Percentiles rank a stretch among this genome's conserved stretches.
These are phyloP conservation scores for Sebastes alutus DNA, from an alignment of 2,797 vertebrate species.

Conservation along the genomic window DNA sequence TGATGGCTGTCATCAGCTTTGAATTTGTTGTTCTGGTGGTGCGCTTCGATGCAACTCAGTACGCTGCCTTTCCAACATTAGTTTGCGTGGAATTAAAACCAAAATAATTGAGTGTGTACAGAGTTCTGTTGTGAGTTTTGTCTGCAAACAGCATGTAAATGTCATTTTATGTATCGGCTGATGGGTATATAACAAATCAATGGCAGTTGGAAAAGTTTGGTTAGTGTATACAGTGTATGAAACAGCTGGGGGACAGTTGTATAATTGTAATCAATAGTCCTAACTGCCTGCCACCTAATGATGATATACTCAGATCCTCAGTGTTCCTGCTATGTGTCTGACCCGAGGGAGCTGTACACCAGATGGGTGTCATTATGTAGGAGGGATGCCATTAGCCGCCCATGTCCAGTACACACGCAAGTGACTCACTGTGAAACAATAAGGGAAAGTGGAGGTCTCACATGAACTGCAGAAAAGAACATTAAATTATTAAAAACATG, in stretches of 20 bases:
- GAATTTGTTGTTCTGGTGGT: slow-evolving; percentile 24
- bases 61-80: background rate
- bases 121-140: background rate
- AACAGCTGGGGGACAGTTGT: slow-evolving; percentile 55
- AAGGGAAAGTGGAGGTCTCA: slow-evolving; percentile 19
- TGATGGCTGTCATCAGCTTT: slow-evolving; percentile 55
- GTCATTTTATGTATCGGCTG: slow-evolving; percentile 17
- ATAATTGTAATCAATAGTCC: slow-evolving; percentile 76
- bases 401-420: background rate
- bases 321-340: slow-evolving; percentile 42
- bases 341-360: slow-evolving; percentile 47
- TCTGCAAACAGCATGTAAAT: background rate
- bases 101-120: background rate
- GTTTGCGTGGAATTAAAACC: background rate
- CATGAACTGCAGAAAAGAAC: slow-evolving; percentile 1
- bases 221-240: slow-evolving; percentile 30
- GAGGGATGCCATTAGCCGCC: slow-evolving; percentile 53
- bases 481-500: slow-evolving; percentile 6
- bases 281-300: slow-evolving; percentile 56
- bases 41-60: background rate
- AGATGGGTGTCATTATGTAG: slow-evolving; percentile 67
- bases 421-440: slow-evolving; percentile 21
- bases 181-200: slow-evolving; percentile 40
- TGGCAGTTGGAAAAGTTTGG: slow-evolving; percentile 49
- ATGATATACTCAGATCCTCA: slow-evolving; percentile 30